phyloP scores from a whole-genome alignment of 2,797 vertebrate species.

The Oceanodroma leucorhoa region DNA sequence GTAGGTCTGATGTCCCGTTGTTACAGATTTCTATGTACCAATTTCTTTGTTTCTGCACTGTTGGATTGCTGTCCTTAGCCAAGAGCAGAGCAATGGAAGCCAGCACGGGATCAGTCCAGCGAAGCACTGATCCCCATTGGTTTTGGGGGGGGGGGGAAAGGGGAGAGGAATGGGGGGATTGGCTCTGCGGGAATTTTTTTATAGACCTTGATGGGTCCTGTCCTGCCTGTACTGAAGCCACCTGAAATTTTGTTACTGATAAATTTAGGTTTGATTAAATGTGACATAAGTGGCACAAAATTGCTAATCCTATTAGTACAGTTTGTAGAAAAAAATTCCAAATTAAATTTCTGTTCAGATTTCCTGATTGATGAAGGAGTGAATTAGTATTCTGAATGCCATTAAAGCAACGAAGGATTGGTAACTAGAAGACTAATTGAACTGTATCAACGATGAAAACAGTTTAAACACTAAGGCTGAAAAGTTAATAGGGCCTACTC shows the following conservation, averaged over 20 bases:
- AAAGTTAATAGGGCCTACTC: neutral
- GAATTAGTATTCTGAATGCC: neutral
- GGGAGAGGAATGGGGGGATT: neutral
- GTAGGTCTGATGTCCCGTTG: neutral
- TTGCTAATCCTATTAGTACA: neutral
- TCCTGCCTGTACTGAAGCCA: neutral
- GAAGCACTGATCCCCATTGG: fast-evolving
- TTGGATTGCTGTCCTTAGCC: neutral
- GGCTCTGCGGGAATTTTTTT: neutral
- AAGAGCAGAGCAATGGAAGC: neutral
- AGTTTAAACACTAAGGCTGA: neutral
- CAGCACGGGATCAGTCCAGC: neutral
- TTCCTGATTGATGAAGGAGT: neutral
- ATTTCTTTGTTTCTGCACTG: neutral
- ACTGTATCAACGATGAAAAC: neutral
- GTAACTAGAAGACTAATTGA: neutral
- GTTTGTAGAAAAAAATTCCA: neutral
- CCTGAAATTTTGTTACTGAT: neutral
- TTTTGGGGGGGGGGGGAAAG: neutral
- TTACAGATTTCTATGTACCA: neutral
- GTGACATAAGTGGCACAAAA: neutral
- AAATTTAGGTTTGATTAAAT: neutral
- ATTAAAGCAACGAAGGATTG: neutral
- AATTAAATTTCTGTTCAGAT: neutral
- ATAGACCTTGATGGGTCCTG: neutral